Percentiles rank a stretch among this genome's conserved stretches.
These are phyloP conservation scores for Zaprionus kolodkinae DNA, from an alignment of 1,140 invertebrate species.

Conservation along the genomic window DNA sequence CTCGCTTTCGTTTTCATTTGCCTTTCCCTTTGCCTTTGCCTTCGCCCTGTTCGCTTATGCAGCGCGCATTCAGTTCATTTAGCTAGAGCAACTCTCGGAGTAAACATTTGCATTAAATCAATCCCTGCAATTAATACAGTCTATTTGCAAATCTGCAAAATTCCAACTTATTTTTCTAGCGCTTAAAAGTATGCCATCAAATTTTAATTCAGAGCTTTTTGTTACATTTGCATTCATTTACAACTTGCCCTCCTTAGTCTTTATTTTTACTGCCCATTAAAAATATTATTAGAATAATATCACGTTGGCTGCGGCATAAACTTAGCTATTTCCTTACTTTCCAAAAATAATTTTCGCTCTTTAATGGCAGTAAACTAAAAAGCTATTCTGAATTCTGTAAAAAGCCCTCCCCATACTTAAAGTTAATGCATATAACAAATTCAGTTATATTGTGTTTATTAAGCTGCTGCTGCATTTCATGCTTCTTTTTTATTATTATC, in stretches of 20 bases:
- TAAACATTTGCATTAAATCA: conserved; percentile 52
- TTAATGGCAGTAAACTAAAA: not conserved
- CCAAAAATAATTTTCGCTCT: not conserved
- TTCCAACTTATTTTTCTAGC: not conserved
- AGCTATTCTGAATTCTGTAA: not conserved
- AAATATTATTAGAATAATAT: not conserved
- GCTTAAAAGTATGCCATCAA: conserved; percentile 34
- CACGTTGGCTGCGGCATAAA: not conserved
- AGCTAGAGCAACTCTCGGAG: conserved; percentile 23
- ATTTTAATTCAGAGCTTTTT: not conserved
- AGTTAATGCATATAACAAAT: conserved; percentile 6
- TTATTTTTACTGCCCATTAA: not conserved
- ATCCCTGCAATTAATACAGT: conserved; percentile 33
- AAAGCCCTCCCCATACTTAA: not conserved
- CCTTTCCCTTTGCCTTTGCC: conserved; percentile 18
- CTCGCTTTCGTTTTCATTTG: conserved; percentile 41
- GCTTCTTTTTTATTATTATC: conserved; percentile 15
- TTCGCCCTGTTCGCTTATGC: conserved; percentile 20
- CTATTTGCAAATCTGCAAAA: conserved; percentile 25
- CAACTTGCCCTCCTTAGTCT: not conserved
- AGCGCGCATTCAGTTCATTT: conserved; percentile 33
- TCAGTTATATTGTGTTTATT: conserved; percentile 1
- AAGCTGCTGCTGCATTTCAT: conserved; percentile 9
- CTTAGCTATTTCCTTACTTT: not conserved
- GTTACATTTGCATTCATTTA: not conserved